phyloP scores from a whole-genome alignment of 2,888 invertebrate genomes.

The Schrankia costaestrigalis region DNA sequence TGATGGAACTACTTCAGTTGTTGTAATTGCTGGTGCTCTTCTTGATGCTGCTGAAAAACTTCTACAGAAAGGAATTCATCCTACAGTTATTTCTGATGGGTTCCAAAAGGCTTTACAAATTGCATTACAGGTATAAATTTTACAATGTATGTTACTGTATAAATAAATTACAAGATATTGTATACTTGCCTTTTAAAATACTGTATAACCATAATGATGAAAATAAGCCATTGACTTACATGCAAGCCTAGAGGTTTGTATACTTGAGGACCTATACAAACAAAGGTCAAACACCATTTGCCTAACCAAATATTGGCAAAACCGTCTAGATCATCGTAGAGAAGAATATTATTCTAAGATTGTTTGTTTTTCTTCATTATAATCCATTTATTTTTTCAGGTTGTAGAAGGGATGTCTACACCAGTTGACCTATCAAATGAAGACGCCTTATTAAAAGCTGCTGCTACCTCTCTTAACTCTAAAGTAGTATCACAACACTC shows the following conservation, averaged over 20 bases:
- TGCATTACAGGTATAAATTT: conserved; percentile 80
- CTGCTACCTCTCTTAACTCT: conserved; percentile 98
- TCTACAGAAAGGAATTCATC: conserved; percentile 96
- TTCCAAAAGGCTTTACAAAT: conserved; percentile 93
- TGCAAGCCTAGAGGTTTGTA: too few species aligned
- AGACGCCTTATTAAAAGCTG: conserved; percentile 93
- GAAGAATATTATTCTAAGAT: too few species aligned
- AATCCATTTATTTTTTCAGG: conserved; percentile 39
- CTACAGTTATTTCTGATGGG: conserved; percentile 97
- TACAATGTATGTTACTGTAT: neutral
- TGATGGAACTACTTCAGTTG: conserved; percentile 99
- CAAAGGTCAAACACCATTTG: too few species aligned
- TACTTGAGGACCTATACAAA: too few species aligned
- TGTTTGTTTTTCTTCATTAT: too few species aligned
- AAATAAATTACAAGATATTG: neutral
- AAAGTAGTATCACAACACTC: conserved; percentile 99
- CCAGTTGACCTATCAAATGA: conserved; percentile 93
- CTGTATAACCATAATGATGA: too few species aligned
- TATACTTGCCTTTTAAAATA: neutral
- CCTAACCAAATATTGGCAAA: too few species aligned
- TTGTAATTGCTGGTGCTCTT: conserved; percentile 97
- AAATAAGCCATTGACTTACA: too few species aligned
- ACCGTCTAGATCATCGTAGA: too few species aligned
- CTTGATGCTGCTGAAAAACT: conserved; percentile 97
- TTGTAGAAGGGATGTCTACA: conserved; percentile 91